Conservation (phyloP, 2,888 invertebrate genomes). For the Ditula angustiorana region DNA sequence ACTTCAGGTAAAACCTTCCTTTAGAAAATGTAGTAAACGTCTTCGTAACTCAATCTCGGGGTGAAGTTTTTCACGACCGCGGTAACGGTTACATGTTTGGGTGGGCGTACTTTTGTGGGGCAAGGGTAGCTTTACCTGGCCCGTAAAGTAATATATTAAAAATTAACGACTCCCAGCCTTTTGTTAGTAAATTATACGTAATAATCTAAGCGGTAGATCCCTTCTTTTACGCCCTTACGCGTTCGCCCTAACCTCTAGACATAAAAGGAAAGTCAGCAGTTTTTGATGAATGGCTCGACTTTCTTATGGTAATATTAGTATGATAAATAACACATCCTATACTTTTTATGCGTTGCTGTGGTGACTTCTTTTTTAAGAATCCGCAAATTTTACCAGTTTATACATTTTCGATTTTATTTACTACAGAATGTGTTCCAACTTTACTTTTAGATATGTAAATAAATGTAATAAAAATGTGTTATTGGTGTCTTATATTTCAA, state of each 20-base stretch:
- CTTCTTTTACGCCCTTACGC: conserved; percentile 53
- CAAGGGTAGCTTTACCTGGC: conserved; percentile 33
- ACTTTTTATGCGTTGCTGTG: conserved; percentile 19
- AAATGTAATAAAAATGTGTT: background rate
- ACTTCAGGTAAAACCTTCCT: conserved; percentile 1
- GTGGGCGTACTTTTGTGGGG: conserved; percentile 5
- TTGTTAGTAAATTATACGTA: conserved; percentile 68
- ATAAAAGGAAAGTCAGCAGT: conserved; percentile 66
- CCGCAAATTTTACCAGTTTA: background rate
- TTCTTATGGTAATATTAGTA: conserved; percentile 70
- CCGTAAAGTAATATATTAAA: conserved; percentile 61
- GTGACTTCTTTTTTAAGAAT: conserved; percentile 11
- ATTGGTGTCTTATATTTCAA: background rate
- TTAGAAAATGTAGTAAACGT: conserved; percentile 14
- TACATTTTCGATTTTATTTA: too few relatives aligned
- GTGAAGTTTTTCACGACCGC: conserved; percentile 23
- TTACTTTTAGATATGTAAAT: too few relatives aligned
- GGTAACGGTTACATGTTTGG: conserved; percentile 16
- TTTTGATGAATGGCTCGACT: conserved; percentile 72
- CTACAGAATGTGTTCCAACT: too few relatives aligned
- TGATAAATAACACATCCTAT: conserved; percentile 64
- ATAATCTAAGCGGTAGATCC: conserved; percentile 52
- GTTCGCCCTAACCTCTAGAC: conserved; percentile 56
- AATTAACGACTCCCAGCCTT: conserved; percentile 59
- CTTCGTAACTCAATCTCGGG: conserved; percentile 2